phyloP scores from a whole-genome alignment of 2,797 vertebrate genomes.

The Urosaurus nigricauda region DNA sequence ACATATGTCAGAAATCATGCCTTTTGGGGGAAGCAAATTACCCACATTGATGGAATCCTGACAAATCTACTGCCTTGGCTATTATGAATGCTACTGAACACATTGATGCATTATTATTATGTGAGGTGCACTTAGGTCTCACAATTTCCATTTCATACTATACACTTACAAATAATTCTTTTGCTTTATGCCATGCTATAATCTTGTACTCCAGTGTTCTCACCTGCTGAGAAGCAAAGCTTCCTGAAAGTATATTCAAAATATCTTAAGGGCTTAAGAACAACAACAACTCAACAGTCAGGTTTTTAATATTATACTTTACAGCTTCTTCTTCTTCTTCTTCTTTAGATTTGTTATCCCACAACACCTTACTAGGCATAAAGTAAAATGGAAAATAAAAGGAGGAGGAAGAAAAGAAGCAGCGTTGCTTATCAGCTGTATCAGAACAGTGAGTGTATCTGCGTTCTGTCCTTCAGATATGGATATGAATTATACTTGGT shows the following conservation, averaged over 20 bases:
- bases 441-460: conserved; percentile 45
- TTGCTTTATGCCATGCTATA: conserved; percentile 24
- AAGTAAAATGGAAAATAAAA: not conserved
- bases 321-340: not conserved
- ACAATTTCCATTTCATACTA: conserved; percentile 19
- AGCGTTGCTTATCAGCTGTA: conserved; percentile 54
- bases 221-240: conserved; percentile 52
- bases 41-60: conserved; percentile 14
- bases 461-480: conserved; percentile 48
- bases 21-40: not conserved
- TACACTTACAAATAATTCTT: conserved; percentile 41
- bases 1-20: conserved; percentile 3
- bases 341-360: conserved; percentile 42
- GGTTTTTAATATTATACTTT: conserved; percentile 54
- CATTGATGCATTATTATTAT: conserved; percentile 20
- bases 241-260: conserved; percentile 50
- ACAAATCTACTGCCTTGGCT: not conserved
- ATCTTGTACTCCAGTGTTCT: conserved; percentile 45
- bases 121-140: conserved; percentile 36
- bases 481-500: conserved; percentile 20
- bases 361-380: conserved; percentile 32
- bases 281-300: conserved; percentile 41
- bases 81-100: conserved; percentile 27
- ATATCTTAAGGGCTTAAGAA: conserved; percentile 50
- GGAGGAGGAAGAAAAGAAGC: conserved; percentile 16